Evolutionary conservation across 2,888 invertebrate genomes (phyloP).

Genomic region (Temnothorax unifasciatus): DNA sequence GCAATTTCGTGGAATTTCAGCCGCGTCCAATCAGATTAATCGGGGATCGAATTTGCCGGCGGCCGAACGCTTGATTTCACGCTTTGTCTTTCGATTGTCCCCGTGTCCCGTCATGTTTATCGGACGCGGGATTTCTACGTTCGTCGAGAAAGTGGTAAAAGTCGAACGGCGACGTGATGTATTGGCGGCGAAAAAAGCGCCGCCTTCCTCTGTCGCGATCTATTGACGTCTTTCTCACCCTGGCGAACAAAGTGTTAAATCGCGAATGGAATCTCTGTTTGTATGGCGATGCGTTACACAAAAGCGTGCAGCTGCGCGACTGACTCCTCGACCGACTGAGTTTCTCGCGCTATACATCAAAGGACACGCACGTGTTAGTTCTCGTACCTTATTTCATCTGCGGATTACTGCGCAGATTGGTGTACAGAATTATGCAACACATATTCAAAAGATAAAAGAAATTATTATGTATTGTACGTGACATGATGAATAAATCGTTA

Average conservation of each 20-base stretch:
- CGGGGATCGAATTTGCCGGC: conserved; percentile 12
- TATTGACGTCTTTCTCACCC: conserved; percentile 24
- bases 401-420: neutral
- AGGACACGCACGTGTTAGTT: neutral
- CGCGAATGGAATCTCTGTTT: conserved; percentile 36
- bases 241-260: conserved; percentile 45
- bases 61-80: conserved; percentile 18
- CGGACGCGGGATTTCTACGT: conserved; percentile 2
- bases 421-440: neutral
- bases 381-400: neutral
- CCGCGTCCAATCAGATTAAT: conserved; percentile 16
- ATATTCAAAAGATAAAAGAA: neutral
- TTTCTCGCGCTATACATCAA: conserved; percentile 7
- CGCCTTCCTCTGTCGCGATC: conserved; percentile 33
- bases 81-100: conserved; percentile 2
- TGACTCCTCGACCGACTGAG: neutral
- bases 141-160: conserved; percentile 28
- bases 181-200: conserved; percentile 19
- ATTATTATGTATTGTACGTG: neutral
- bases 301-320: conserved; percentile 10
- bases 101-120: neutral
- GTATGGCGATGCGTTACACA: conserved; percentile 8
- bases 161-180: conserved; percentile 27
- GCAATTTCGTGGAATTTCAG: conserved; percentile 1
- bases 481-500: neutral